phyloP scores from a whole-genome alignment of 2,797 vertebrate species.

The Myotis planiceps region DNA sequence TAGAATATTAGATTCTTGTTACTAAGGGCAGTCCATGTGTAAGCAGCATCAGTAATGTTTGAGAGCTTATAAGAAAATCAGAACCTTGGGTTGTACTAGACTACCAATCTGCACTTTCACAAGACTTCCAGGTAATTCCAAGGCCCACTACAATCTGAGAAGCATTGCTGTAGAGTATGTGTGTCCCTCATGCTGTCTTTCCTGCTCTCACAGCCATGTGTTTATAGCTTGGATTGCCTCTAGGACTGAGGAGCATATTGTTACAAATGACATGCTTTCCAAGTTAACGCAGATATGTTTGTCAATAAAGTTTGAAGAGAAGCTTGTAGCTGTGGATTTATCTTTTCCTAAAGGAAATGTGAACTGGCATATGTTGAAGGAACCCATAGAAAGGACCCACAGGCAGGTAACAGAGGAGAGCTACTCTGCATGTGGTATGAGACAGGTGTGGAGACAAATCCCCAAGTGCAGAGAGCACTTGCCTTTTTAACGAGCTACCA shows the following conservation, averaged over 20 bases:
- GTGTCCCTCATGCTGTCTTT: neutral
- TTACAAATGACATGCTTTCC: neutral
- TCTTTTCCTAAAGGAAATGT: neutral
- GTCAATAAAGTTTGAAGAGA: neutral
- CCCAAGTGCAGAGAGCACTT: neutral
- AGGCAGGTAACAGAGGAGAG: neutral
- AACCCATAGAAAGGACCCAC: neutral
- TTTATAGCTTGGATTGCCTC: neutral
- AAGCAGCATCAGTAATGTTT: neutral
- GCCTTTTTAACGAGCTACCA: slow-evolving; percentile 21
- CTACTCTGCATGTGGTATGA: neutral
- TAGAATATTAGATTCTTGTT: neutral
- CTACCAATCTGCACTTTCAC: neutral
- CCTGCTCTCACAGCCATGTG: neutral
- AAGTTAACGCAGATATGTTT: neutral
- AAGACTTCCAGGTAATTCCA: neutral
- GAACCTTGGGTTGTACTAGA: neutral
- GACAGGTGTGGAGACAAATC: neutral
- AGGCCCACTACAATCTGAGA: neutral
- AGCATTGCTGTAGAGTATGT: rapidly evolving
- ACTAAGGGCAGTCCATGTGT: neutral
- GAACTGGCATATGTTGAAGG: neutral
- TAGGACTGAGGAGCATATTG: neutral
- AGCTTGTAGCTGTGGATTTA: neutral
- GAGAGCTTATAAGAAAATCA: neutral